A percentile compares a stretch with the other conserved stretches of the same genome.
Conservation (phyloP, 2,888 invertebrate genomes). For the Xestia xanthographa region DNA sequence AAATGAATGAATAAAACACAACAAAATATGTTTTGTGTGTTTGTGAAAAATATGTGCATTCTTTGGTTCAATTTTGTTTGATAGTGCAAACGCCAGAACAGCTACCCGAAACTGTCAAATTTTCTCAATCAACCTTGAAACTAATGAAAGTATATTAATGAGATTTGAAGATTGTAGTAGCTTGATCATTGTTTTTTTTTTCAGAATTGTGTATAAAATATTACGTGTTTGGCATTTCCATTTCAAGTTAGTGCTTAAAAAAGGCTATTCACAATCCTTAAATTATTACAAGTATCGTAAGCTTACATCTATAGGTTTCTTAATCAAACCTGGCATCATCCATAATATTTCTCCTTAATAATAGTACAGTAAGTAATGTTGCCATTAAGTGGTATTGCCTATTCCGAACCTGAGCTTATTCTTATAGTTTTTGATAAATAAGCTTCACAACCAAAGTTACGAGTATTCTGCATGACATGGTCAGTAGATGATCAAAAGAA, state of each 20-base stretch:
- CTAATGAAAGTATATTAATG: too few relatives aligned
- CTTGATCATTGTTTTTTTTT: too few relatives aligned
- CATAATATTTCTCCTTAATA: conserved; percentile 35
- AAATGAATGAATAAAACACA: neutral
- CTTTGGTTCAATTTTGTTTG: conserved; percentile 13
- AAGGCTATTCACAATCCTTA: neutral
- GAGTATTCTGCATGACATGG: conserved; percentile 67
- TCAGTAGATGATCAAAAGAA: conserved; percentile 39
- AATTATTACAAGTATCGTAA: neutral
- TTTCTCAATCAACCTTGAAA: too few relatives aligned
- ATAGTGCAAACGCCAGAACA: too few relatives aligned
- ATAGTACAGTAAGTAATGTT: conserved; percentile 63
- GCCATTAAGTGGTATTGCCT: conserved; percentile 68
- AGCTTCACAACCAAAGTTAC: conserved; percentile 66
- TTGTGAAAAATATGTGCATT: neutral
- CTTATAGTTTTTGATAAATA: conserved; percentile 55
- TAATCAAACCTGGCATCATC: conserved; percentile 52
- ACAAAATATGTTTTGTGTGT: too few relatives aligned
- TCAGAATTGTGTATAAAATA: too few relatives aligned
- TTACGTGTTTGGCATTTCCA: neutral
- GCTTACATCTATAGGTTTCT: neutral
- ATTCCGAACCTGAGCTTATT: conserved; percentile 48
- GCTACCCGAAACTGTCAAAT: too few relatives aligned
- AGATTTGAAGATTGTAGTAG: too few relatives aligned
- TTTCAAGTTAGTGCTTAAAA: neutral